Evolutionary conservation across 2,888 invertebrate species (phyloP).

Genomic region (Cremastinae sp.): DNA sequence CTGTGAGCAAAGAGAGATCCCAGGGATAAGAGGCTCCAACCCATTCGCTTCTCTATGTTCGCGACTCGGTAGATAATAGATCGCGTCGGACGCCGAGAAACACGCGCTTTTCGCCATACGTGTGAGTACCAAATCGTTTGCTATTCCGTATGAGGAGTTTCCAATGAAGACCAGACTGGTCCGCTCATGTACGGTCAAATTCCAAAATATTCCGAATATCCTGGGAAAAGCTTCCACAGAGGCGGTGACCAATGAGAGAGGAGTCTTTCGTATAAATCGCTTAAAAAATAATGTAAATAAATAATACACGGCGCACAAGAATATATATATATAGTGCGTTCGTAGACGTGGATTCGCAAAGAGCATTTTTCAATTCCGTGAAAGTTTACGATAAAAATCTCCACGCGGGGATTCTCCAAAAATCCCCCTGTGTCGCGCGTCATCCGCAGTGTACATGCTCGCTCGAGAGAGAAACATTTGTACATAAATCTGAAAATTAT

Average conservation of each 20-base stretch:
- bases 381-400: constrained; percentile 78
- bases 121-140: constrained; percentile 72
- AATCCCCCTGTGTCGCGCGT: constrained; percentile 37
- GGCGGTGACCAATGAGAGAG: too few relatives aligned
- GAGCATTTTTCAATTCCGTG: constrained; percentile 79
- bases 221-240: too few relatives aligned
- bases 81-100: constrained; percentile 51
- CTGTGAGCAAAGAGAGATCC: constrained; percentile 42
- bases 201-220: too few relatives aligned
- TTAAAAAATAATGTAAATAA: too few relatives aligned
- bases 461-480: constrained; percentile 74
- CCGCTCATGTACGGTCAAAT: too few relatives aligned
- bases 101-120: constrained; percentile 26
- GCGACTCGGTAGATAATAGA: constrained; percentile 59
- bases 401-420: constrained; percentile 58
- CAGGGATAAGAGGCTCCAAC: constrained; percentile 55
- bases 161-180: constrained; percentile 42
- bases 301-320: too few relatives aligned
- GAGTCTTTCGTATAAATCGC: too few relatives aligned
- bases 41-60: constrained; percentile 44
- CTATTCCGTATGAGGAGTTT: constrained; percentile 72
- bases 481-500: constrained; percentile 80
- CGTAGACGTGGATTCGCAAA: constrained; percentile 58
- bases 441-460: constrained; percentile 53
- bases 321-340: constrained; percentile 11